Base-by-base conservation (phyloP, 2,888 invertebrate species). In the Lysandra bellargus region DNA sequence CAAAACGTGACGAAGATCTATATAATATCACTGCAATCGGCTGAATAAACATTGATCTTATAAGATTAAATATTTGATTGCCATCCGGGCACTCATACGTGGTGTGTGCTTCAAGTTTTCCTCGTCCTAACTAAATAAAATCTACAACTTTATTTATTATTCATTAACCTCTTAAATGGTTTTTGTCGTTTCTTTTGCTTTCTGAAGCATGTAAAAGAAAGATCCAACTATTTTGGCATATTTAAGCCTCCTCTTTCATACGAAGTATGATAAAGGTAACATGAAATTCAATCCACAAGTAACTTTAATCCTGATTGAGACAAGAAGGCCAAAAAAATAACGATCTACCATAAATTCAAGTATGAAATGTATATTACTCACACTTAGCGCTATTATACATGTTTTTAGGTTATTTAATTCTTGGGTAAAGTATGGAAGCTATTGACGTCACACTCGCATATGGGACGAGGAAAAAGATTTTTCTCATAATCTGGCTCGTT, bases 91-190 rank as follows among this genome's bases (percentile, higher is more conserved):
- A 61, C n/a, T n/a, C 23, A 4, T 6, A 7, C 3, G 9, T 30
- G 69, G 33, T 23, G 30, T 33, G 14, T 33, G 5, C 4, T 6
- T 69, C 6, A 17, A 69, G 64, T 64, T 61, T 30, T 69, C 69
- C 69, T 69, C 69, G 69, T 69, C 69, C 69, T 37, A 69, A 69
- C 69, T 37, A 69, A 69, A 69, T 37, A 69, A 69, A 69, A 69
- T 69, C 33, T 37, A 37, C 33, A 69, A 69, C 33, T 69, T 69
- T 69, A 69, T 69, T 69, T 33, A 69, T 33, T 4, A 69, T 17
- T 61, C 61, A 23, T 23, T 61, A 69, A 69, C 30, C 9, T 37
- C 17, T 33, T 69, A 1, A 3, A 64, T 2, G 64, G 64, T 9
- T 23, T 12, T 30, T 30, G 64, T 12, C 30, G 64, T 30, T 64